Evolutionary conservation across 2,797 vertebrate genomes (phyloP).

Genomic region (Otolemur crassicaudatus): DNA sequence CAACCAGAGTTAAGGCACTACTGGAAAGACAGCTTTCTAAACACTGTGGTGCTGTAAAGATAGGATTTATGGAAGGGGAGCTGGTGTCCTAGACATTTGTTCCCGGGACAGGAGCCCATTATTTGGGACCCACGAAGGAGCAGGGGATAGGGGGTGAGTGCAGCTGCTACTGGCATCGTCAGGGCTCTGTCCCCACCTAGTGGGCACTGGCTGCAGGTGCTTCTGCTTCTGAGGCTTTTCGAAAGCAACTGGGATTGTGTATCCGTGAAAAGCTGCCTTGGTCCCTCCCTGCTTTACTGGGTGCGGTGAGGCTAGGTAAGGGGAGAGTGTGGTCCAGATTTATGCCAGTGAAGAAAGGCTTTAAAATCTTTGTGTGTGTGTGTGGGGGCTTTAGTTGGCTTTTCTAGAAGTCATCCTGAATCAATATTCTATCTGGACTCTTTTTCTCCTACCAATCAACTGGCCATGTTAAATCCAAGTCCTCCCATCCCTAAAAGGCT

Average conservation of each 20-base stretch:
- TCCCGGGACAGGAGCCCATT: background rate
- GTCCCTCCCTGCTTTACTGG: background rate
- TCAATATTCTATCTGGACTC: background rate
- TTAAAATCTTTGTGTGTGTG: background rate
- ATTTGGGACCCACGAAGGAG: background rate
- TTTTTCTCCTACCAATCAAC: background rate
- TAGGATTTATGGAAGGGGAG: background rate
- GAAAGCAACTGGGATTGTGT: background rate
- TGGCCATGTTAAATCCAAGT: background rate
- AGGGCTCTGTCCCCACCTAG: conserved; percentile 62
- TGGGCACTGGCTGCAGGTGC: background rate
- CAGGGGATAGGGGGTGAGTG: accelerated
- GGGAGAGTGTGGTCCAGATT: background rate
- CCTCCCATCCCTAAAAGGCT: background rate
- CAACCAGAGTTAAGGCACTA: background rate
- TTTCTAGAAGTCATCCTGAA: background rate
- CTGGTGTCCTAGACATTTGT: background rate
- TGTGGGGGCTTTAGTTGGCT: background rate
- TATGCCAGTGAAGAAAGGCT: background rate
- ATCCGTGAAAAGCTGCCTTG: background rate
- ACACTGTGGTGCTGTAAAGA: background rate
- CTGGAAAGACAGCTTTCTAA: background rate
- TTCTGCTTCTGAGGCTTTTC: background rate
- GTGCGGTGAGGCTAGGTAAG: background rate
- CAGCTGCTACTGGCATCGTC: accelerated